These are phyloP conservation scores for Drosophila antonietae DNA, from an alignment of 2,888 invertebrate genomes.

Conservation along the genomic window DNA sequence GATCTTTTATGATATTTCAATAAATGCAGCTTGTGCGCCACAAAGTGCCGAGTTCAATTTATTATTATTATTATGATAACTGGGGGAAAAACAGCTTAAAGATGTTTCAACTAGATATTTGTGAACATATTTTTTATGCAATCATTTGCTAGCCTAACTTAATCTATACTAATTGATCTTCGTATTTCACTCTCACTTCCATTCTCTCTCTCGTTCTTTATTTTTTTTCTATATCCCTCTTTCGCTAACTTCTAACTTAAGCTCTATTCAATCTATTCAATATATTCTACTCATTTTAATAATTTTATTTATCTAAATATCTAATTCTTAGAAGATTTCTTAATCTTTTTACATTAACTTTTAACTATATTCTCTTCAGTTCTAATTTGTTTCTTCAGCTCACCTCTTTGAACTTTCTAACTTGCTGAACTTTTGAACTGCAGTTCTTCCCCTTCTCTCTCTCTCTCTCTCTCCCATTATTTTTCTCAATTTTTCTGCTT, in stretches of 20 bases:
- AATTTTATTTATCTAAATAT: neutral
- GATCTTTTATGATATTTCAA: constrained; percentile 5
- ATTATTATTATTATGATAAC: neutral
- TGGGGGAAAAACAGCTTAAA: neutral
- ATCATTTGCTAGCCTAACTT: neutral
- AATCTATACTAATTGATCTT: too few relatives aligned
- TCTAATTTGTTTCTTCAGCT: neutral
- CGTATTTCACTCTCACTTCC: too few relatives aligned
- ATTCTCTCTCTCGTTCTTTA: too few relatives aligned
- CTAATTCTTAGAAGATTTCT: neutral
- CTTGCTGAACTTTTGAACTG: constrained; percentile 9
- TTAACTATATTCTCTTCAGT: neutral
- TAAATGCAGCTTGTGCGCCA: neutral
- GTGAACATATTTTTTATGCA: neutral
- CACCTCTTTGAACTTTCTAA: constrained; percentile 20
- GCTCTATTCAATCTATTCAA: too few relatives aligned
- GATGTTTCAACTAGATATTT: neutral
- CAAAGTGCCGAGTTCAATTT: neutral
- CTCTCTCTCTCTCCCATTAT: constrained; percentile 18
- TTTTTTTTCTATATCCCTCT: too few relatives aligned
- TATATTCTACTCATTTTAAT: neutral
- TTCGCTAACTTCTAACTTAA: too few relatives aligned
- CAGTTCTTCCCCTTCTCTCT: constrained; percentile 21
- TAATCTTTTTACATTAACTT: neutral
- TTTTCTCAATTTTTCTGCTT: neutral